Conservation (phyloP, 2,888 invertebrate genomes). For the Cylindroiulus punctatus region DNA sequence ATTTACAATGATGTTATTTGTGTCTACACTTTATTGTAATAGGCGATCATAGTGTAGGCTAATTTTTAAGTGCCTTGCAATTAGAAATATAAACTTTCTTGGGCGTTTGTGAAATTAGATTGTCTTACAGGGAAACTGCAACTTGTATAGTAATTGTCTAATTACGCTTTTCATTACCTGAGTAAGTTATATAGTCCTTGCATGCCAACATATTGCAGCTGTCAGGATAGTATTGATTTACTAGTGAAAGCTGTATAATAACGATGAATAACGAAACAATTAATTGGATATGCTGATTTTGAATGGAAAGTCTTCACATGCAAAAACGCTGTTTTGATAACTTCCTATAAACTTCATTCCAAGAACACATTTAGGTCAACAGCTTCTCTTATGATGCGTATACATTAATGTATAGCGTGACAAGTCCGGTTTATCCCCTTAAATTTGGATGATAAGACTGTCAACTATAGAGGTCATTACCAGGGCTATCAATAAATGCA, state of each 20-base stretch:
- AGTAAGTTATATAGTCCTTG: neutral
- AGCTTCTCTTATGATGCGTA: too few species aligned
- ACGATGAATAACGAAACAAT: neutral
- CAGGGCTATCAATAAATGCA: too few species aligned
- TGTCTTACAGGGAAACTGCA: too few species aligned
- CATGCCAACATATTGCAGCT: too few species aligned
- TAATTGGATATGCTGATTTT: neutral
- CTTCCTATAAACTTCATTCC: conserved; percentile 5
- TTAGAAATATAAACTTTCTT: too few species aligned
- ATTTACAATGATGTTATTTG: too few species aligned
- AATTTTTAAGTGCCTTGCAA: too few species aligned
- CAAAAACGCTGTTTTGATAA: neutral
- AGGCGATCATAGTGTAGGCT: too few species aligned
- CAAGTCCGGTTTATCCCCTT: neutral
- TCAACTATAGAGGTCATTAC: too few species aligned
- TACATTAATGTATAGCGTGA: neutral
- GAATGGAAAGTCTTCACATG: neutral
- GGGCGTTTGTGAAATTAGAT: too few species aligned
- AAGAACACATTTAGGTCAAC: neutral
- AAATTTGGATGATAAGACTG: neutral
- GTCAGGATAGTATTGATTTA: neutral
- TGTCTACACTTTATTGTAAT: too few species aligned
- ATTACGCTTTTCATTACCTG: neutral
- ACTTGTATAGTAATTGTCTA: neutral
- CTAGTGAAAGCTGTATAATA: neutral